These are phyloP conservation scores for Oscheius onirici DNA, from an alignment of 2,888 invertebrate species.

Conservation along the genomic window DNA sequence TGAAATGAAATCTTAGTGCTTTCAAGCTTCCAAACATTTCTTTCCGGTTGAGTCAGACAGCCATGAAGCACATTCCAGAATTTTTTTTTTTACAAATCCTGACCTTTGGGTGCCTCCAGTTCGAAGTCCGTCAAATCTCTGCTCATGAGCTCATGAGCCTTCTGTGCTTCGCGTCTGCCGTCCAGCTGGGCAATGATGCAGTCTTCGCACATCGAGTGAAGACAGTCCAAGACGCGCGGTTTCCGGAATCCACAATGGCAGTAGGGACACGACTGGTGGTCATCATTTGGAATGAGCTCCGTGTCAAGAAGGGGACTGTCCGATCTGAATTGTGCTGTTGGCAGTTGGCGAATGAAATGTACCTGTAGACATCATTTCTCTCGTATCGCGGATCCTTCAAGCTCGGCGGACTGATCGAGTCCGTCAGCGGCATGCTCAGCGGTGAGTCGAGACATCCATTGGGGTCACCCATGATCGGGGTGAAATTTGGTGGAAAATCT, in stretches of 20 bases:
- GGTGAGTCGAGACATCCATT: conserved; percentile 33
- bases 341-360: too few species aligned
- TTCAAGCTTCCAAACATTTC: too few species aligned
- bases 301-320: conserved; percentile 60
- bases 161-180: conserved; percentile 51
- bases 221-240: conserved; percentile 88
- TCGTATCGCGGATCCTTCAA: conserved; percentile 25
- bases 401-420: conserved; percentile 34
- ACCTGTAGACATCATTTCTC: conserved; percentile 18
- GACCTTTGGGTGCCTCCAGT: conserved; percentile 49
- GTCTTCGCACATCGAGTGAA: conserved; percentile 92
- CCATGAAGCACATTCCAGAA: too few species aligned
- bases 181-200: conserved; percentile 78
- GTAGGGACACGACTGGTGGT: conserved; percentile 61
- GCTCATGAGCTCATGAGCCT: conserved; percentile 33
- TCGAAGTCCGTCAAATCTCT: conserved; percentile 47
- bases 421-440: conserved; percentile 8
- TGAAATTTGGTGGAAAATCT: not conserved
- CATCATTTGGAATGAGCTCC: conserved; percentile 58
- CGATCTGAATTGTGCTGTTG: too few species aligned
- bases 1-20: too few species aligned
- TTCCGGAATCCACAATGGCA: conserved; percentile 65
- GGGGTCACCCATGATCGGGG: conserved; percentile 32
- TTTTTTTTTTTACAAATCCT: too few species aligned
- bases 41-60: too few species aligned